Evolutionary conservation across 1,140 invertebrate species (phyloP), one percentile per base, ranked within the genome.

Genomic region (Sitobion miscanthi): DNA sequence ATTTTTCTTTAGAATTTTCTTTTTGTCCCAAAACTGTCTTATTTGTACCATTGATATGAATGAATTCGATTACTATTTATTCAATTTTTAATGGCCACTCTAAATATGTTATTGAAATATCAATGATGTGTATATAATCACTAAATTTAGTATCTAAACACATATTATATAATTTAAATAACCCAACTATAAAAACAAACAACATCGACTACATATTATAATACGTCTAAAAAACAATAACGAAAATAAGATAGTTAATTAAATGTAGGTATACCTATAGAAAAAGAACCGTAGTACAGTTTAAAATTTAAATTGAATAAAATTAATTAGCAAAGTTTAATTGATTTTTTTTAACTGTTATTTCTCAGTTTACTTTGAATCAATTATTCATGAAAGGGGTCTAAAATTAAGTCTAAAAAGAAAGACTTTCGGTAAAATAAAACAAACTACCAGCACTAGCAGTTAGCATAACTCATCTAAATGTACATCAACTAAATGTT

Each of bases 251-350:
- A n/a, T 30, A 2, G 21, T 89, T 89, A 54, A 89, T 38, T 89
- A 54, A 52, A 88, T 49, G 49, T 5, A 42, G 42, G 23, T 4
- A 47, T 35, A 52, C 8, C 49, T 2, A 87, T n/a, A 23, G n/a
- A 21, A 88, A 35, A 54, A 14, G 45, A 88, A 88, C 49, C 49
- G 47, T 42, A 3, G 86, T 88, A 52, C 2, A 3, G 47, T 42
- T 42, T 42, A 5, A 1, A 52, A n/a, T 54, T 52, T 88, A 52
- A 54, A 54, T 89, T 35, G 21, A 35, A 89, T 89, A 54, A 54
- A 54, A 89, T 54, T 38, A 89, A 89, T 54, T 54, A 89, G 21
- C 54, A 49, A 35, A 52, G 87, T 54, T 88, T 21, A n/a, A 52
- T 11, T 49, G 8, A 47, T 42, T 87, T 52, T 49, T 87, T 88